Percentiles rank a stretch among this genome's conserved stretches.
phyloP scores from a whole-genome alignment of 2,797 vertebrate species.

The Dryobates pubescens region DNA sequence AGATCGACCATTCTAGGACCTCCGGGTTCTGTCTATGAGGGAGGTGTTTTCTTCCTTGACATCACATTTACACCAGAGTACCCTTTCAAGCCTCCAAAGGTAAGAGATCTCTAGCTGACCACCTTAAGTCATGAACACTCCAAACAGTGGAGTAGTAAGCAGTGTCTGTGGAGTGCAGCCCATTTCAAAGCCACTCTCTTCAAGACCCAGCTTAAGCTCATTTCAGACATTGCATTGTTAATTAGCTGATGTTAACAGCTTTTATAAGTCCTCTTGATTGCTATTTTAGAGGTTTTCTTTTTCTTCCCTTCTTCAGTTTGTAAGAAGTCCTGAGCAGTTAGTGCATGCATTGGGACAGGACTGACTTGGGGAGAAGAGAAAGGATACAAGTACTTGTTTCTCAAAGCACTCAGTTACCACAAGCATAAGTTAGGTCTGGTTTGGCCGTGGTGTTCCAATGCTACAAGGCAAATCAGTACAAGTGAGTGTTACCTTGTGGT shows the following conservation, averaged over 20 bases:
- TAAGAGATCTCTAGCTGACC: slow-evolving; percentile 68
- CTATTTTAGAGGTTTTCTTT: neutral
- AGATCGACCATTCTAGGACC: slow-evolving; percentile 95
- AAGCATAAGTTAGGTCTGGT: neutral
- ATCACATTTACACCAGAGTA: slow-evolving; percentile 96
- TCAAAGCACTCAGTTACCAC: neutral
- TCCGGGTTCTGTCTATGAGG: slow-evolving; percentile 95
- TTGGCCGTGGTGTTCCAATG: neutral
- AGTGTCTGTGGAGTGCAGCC: neutral
- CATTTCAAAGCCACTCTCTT: neutral
- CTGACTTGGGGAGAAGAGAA: neutral
- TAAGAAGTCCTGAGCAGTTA: neutral
- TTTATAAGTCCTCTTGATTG: neutral
- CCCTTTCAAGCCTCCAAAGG: slow-evolving; percentile 97
- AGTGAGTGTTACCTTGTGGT: neutral
- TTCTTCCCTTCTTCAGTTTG: neutral
- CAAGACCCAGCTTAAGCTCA: neutral
- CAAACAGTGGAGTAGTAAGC: neutral
- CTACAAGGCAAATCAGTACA: slow-evolving; percentile 7
- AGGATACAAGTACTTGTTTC: neutral
- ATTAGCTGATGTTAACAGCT: neutral
- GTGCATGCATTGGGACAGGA: neutral
- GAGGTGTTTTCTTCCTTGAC: slow-evolving; percentile 95
- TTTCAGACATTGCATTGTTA: neutral
- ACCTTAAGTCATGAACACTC: neutral